Conservation (phyloP, 2,113 vertebrate species). For the Bos taurus region ARS-UCD2.0 NC_037340.1:79939501-79940000, state of each 20-base stretch:
- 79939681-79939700: conserved; percentile 89
- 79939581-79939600: conserved; percentile 86
- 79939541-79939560: conserved; percentile 89
- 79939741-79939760: conserved; percentile 89
- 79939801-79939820: conserved; percentile 86
- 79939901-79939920: conserved; percentile 88
- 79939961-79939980: conserved; percentile 88
- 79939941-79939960: conserved; percentile 87
- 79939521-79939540: conserved; percentile 89
- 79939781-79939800: conserved; percentile 87
- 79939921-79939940: conserved; percentile 89
- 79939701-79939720: conserved; percentile 87
- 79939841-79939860: conserved; percentile 85
- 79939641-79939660: conserved; percentile 87
- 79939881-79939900: conserved; percentile 89
- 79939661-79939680: conserved; percentile 88
- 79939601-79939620: conserved; percentile 88
- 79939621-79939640: conserved; percentile 89
- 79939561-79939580: conserved; percentile 90
- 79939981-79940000: conserved; percentile 86
- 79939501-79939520: conserved; percentile 85
- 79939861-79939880: conserved; percentile 84
- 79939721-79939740: conserved; percentile 87
- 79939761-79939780: conserved; percentile 83
- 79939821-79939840: conserved; percentile 83